A percentile compares a stretch with the other conserved stretches of the same genome.
Conservation (phyloP, 2,797 vertebrate species). For the Lepilemur septentrionalis region DNA sequence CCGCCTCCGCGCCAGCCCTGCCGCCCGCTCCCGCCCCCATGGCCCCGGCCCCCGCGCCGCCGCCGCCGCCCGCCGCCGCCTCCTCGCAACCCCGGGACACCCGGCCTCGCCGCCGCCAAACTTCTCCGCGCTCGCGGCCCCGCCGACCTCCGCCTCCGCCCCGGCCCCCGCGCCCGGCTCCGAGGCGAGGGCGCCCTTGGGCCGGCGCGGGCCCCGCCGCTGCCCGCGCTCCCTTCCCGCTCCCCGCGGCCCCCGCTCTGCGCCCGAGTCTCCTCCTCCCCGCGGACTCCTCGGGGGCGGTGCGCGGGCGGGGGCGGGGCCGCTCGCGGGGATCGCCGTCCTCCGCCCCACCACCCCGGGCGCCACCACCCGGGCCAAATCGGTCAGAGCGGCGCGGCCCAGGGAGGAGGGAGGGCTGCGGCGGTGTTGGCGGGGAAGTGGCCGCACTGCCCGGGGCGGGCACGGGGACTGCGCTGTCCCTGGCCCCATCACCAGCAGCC, state of each 20-base stretch:
- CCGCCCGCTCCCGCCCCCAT: conserved; percentile 16
- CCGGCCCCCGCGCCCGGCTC: conserved; percentile 18
- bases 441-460: not conserved
- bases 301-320: conserved; percentile 69
- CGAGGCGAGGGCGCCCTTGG: conserved; percentile 69
- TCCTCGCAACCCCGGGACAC: conserved; percentile 5
- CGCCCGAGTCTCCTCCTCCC: conserved; percentile 68
- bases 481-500: not conserved
- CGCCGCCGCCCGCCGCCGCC: not conserved
- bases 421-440: not conserved
- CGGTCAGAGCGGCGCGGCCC: conserved; percentile 20
- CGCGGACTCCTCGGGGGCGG: conserved; percentile 68
- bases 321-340: conserved; percentile 17
- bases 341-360: not conserved
- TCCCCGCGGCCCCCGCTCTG: conserved; percentile 67
- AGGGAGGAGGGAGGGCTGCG: not conserved
- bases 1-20: conserved; percentile 2
- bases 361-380: conserved; percentile 4
- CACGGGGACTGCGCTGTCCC: not conserved
- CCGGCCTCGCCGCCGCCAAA: conserved; percentile 40
- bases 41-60: not conserved
- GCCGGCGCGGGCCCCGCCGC: conserved; percentile 42
- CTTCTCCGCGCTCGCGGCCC: conserved; percentile 46
- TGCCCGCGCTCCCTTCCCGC: conserved; percentile 48
- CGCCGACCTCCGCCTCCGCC: conserved; percentile 27